Evolutionary conservation across 2,888 invertebrate species (phyloP).

Genomic region (Sycophila texana): DNA sequence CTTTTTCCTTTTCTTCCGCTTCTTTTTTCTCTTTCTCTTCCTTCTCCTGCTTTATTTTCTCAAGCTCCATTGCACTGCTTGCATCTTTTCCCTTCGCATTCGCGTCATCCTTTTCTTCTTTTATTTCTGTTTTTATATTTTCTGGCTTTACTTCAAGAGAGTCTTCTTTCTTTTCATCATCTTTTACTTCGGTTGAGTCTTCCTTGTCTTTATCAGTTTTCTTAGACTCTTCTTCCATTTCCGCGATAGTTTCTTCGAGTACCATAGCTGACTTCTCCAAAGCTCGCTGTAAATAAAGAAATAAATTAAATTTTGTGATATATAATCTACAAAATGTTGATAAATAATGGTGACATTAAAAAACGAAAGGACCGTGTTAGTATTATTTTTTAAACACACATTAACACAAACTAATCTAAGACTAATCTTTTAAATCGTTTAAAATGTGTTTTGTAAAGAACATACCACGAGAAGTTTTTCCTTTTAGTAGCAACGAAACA

Average conservation of each 20-base stretch:
- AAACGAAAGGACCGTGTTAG: neutral
- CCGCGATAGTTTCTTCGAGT: constrained; percentile 64
- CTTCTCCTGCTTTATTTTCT: constrained; percentile 63
- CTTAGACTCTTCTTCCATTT: constrained; percentile 67
- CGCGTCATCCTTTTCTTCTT: constrained; percentile 74
- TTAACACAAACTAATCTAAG: neutral
- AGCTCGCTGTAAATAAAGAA: constrained; percentile 64
- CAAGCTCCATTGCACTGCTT: too few relatives aligned
- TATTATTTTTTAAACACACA: constrained; percentile 9
- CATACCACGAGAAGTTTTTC: constrained; percentile 56
- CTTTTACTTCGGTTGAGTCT: neutral
- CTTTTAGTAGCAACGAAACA: constrained; percentile 51
- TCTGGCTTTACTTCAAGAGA: too few relatives aligned
- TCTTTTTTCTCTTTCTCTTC: constrained; percentile 69
- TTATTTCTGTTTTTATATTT: constrained; percentile 59
- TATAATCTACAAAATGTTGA: neutral
- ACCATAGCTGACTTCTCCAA: constrained; percentile 68
- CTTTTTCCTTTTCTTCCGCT: constrained; percentile 76
- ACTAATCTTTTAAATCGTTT: neutral
- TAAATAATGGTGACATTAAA: neutral
- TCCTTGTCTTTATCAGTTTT: constrained; percentile 61
- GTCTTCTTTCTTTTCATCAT: neutral
- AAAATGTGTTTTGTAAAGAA: constrained; percentile 26
- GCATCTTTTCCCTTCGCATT: constrained; percentile 72
- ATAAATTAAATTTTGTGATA: neutral